Conservation (phyloP, 2,888 invertebrate genomes). For the Amblyjoppa proteus region DNA sequence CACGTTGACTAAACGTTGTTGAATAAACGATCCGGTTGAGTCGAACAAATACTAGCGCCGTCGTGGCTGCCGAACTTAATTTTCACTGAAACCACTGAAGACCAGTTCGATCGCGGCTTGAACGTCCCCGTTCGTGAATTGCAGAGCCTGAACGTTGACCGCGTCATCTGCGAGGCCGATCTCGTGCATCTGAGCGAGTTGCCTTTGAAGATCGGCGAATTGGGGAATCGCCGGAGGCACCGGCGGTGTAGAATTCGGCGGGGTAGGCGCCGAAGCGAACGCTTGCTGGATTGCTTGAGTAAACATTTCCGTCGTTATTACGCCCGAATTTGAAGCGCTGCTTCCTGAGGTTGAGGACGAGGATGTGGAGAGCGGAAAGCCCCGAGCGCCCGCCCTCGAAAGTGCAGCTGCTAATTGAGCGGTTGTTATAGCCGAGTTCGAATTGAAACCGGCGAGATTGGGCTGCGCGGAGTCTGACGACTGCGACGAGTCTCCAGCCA, state of each 20-base stretch:
- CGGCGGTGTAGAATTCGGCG: constrained; percentile 65
- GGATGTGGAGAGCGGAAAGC: constrained; percentile 74
- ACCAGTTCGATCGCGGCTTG: constrained; percentile 96
- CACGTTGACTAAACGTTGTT: not conserved
- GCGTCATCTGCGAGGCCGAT: constrained; percentile 95
- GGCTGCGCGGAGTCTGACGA: constrained; percentile 84
- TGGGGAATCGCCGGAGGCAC: constrained; percentile 74
- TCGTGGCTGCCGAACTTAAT: constrained; percentile 68
- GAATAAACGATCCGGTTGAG: not conserved
- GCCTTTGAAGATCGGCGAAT: constrained; percentile 83
- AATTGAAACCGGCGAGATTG: constrained; percentile 74
- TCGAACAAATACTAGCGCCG: not conserved
- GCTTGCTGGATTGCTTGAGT: constrained; percentile 92
- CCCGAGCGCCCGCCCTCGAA: constrained; percentile 86
- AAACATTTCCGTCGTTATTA: constrained; percentile 93
- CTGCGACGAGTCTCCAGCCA: constrained; percentile 86
- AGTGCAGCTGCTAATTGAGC: constrained; percentile 92
- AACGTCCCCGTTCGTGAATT: constrained; percentile 93
- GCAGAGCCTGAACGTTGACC: constrained; percentile 93
- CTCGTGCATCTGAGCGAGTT: constrained; percentile 94
- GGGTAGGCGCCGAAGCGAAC: constrained; percentile 84
- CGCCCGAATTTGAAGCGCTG: constrained; percentile 76
- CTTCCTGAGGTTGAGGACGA: constrained; percentile 74
- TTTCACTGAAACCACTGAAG: constrained; percentile 88
- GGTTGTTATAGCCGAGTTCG: constrained; percentile 88